phyloP scores from a whole-genome alignment of 2,888 invertebrate genomes.

The Rhingia campestris region DNA sequence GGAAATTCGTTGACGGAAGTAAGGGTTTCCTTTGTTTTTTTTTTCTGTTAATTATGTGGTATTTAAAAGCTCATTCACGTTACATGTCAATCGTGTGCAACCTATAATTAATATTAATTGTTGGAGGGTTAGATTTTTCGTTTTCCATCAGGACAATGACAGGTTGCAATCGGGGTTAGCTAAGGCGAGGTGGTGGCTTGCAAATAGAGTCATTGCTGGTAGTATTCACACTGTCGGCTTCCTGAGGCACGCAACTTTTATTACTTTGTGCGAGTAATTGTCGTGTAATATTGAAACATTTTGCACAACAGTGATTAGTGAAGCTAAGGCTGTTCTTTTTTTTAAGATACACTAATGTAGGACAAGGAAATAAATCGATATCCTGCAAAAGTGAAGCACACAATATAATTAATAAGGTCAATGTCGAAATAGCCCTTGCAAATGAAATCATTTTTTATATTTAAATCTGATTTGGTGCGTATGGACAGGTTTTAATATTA shows the following conservation, averaged over 20 bases:
- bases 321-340: background rate
- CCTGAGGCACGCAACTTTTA: conserved; percentile 1
- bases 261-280: background rate
- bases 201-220: background rate
- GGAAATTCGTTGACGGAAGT: conserved; percentile 14
- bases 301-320: background rate
- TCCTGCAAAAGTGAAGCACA: too few relatives aligned
- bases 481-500: too few relatives aligned
- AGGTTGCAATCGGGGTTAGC: background rate
- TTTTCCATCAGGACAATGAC: background rate
- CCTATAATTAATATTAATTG: background rate
- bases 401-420: too few relatives aligned
- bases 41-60: background rate
- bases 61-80: background rate
- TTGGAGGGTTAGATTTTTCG: background rate
- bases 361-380: background rate
- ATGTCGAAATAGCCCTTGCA: too few relatives aligned
- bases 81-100: background rate
- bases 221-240: background rate
- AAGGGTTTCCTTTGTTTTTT: background rate
- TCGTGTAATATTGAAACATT: background rate
- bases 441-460: too few relatives aligned
- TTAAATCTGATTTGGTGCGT: too few relatives aligned
- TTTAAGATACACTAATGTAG: background rate
- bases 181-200: too few relatives aligned